Evolutionary conservation across 1,140 invertebrate species (phyloP).

Genomic region (Antheraea pernyi): DNA sequence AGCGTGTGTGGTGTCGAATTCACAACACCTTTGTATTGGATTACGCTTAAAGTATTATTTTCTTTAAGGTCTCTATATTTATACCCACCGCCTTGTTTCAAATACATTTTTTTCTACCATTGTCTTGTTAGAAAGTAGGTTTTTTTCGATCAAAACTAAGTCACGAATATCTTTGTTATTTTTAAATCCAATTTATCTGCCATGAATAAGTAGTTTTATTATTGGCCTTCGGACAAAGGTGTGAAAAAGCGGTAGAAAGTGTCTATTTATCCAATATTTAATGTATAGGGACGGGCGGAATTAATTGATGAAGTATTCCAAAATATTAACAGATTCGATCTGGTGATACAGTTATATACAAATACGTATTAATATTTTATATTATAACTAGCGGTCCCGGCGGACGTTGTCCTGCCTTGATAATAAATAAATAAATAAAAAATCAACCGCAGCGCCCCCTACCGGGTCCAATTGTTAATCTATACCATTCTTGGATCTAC

Average conservation of each 20-base stretch:
- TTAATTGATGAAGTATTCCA: background rate
- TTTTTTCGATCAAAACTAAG: background rate
- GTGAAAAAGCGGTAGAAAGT: background rate
- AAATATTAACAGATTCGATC: background rate
- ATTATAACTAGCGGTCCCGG: too few relatives aligned
- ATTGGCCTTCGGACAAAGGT: background rate
- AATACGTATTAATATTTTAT: background rate
- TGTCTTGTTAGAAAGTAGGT: background rate
- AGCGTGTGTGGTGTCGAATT: slow-evolving; percentile 8
- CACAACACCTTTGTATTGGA: slow-evolving; percentile 4
- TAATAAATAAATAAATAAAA: too few relatives aligned
- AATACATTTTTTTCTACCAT: background rate
- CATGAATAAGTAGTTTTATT: background rate
- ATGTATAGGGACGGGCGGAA: background rate
- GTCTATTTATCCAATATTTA: background rate
- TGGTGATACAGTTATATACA: background rate
- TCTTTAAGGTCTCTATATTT: background rate
- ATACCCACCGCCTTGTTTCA: background rate
- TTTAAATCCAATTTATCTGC: background rate
- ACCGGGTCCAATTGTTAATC: too few relatives aligned
- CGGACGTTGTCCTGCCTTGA: too few relatives aligned
- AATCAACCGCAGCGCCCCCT: too few relatives aligned
- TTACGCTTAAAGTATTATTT: background rate
- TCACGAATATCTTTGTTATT: background rate
- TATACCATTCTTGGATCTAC: too few relatives aligned